A percentile compares a stretch with the other conserved stretches of the same genome.
phyloP scores from a whole-genome alignment of 2,113 vertebrate genomes.

The Amphiprion percula region DNA sequence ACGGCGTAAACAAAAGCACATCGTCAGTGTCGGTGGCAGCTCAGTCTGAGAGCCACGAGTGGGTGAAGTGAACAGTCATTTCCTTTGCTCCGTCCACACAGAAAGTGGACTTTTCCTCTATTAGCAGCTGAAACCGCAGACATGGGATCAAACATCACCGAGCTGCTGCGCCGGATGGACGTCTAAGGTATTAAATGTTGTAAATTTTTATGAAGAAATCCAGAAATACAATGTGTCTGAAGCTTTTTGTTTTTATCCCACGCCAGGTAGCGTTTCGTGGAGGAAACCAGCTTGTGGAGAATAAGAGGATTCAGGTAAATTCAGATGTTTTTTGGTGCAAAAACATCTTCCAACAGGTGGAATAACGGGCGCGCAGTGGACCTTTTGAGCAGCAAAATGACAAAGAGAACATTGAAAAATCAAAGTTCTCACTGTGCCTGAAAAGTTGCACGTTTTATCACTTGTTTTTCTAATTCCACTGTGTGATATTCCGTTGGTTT shows the following conservation, averaged over 20 bases:
- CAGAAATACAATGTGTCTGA: not conserved
- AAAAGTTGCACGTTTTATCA: no score
- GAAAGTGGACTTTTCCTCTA: constrained; percentile 10
- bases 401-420: no score
- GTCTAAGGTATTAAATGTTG: constrained; percentile 36
- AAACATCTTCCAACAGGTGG: no score
- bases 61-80: constrained; percentile 43
- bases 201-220: no score
- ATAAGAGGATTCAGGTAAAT: not conserved
- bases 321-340: no score
- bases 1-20: constrained; percentile 85
- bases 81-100: constrained; percentile 16
- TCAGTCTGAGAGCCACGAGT: constrained; percentile 52
- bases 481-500: constrained; percentile 39
- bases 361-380: no score
- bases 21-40: constrained; percentile 64
- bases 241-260: constrained; percentile 12
- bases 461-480: no score
- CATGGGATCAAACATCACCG: constrained; percentile 32
- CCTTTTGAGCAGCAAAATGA: no score
- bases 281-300: constrained; percentile 8
- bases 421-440: no score
- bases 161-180: constrained; percentile 2
- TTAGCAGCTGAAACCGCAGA: not conserved
- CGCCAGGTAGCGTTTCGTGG: not conserved